Evolutionary conservation across 2,797 vertebrate genomes (phyloP).

Genomic region (Sebastes itinus): DNA sequence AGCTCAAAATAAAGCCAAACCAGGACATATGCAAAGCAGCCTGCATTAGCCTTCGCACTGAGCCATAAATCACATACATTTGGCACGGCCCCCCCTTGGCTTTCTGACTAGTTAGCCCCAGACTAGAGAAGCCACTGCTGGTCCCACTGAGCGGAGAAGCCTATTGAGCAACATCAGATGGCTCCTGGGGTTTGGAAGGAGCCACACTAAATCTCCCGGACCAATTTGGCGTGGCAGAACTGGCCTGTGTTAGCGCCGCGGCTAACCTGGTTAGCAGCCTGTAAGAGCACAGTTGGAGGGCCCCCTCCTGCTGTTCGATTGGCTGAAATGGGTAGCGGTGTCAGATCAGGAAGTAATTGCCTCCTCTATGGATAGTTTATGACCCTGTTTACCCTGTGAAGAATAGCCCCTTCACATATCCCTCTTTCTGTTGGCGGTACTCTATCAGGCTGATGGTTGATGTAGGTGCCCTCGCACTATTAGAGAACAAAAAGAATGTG

Average conservation of each 20-base stretch:
- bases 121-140: constrained; percentile 24
- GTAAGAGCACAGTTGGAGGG: constrained; percentile 43
- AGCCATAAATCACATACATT: constrained; percentile 88
- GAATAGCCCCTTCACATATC: constrained; percentile 57
- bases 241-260: constrained; percentile 34
- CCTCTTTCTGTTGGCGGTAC: constrained; percentile 30
- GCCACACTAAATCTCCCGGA: constrained; percentile 78
- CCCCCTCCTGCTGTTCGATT: constrained; percentile 81
- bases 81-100: constrained; percentile 70
- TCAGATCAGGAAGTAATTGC: constrained; percentile 87
- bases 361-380: constrained; percentile 81
- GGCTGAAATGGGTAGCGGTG: constrained; percentile 68
- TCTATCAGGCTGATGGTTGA: constrained; percentile 46
- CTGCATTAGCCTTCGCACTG: constrained; percentile 83
- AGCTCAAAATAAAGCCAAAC: constrained; percentile 60
- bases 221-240: constrained; percentile 55
- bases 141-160: constrained; percentile 13
- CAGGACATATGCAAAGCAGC: constrained; percentile 88
- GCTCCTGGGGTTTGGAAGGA: constrained; percentile 36
- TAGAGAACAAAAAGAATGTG: constrained; percentile 60
- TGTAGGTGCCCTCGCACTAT: constrained; percentile 48
- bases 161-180: constrained; percentile 51
- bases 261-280: constrained; percentile 68
- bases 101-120: constrained; percentile 36
- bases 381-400: constrained; percentile 82